These are phyloP conservation scores for Syndactyla subalaris DNA, from an alignment of 2,797 vertebrate genomes.

Conservation along the genomic window DNA sequence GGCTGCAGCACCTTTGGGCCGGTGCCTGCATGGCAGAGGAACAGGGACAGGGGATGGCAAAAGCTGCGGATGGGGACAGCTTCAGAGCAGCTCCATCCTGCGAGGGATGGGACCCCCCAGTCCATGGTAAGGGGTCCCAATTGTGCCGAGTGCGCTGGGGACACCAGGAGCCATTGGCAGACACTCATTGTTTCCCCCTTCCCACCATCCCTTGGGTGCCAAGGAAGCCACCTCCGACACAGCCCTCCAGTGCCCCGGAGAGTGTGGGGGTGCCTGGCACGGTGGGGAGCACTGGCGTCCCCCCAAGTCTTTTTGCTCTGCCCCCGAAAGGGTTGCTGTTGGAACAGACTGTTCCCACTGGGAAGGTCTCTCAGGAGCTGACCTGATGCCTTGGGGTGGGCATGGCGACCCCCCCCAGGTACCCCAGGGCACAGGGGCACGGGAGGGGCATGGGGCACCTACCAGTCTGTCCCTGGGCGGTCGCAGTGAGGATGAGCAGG, in stretches of 20 bases:
- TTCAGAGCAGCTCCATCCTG: neutral
- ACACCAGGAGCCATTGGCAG: neutral
- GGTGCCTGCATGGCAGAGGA: neutral
- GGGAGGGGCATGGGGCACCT: neutral
- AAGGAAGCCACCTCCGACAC: neutral
- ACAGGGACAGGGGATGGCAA: neutral
- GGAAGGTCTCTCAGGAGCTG: neutral
- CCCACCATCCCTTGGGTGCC: neutral
- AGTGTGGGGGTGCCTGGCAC: accelerated
- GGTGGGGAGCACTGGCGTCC: neutral
- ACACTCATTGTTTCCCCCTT: neutral
- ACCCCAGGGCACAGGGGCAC: accelerated
- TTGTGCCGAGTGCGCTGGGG: accelerated
- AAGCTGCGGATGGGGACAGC: too few relatives aligned
- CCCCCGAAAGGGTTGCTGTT: neutral
- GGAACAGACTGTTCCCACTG: neutral
- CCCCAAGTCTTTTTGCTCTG: neutral
- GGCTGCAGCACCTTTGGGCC: constrained; percentile 76
- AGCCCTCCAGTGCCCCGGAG: accelerated
- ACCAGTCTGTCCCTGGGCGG: neutral
- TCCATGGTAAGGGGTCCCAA: neutral
- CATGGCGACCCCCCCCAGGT: neutral
- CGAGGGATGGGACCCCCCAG: neutral
- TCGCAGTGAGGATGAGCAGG: neutral
- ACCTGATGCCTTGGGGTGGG: accelerated